phyloP scores from a whole-genome alignment of 2,888 invertebrate genomes.

The Drosophila robusta region DNA sequence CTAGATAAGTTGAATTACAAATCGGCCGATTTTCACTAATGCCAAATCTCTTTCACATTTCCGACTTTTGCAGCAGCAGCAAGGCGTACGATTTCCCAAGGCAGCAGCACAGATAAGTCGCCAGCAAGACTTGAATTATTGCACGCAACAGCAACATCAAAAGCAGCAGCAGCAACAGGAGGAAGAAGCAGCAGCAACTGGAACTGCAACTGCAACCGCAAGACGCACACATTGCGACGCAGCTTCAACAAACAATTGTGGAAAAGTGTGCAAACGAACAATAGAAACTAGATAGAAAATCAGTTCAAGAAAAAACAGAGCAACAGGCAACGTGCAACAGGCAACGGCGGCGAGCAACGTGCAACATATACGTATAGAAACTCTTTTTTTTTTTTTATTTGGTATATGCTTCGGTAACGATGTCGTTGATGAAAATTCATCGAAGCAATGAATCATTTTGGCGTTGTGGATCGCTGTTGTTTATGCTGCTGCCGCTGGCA shows the following conservation, averaged over 20 bases:
- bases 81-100: slow-evolving; percentile 77
- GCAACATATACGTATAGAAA: slow-evolving; percentile 27
- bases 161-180: slow-evolving; percentile 30
- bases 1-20: slow-evolving; percentile 19
- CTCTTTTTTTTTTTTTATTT: slow-evolving; percentile 37
- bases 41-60: slow-evolving; percentile 49
- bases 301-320: slow-evolving; percentile 45
- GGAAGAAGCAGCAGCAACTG: slow-evolving; percentile 25
- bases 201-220: slow-evolving; percentile 60
- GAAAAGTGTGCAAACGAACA: slow-evolving; percentile 76
- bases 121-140: slow-evolving; percentile 83
- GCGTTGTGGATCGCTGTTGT: slow-evolving; percentile 68
- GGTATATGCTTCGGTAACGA: slow-evolving; percentile 80
- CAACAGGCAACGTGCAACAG: slow-evolving; percentile 35
- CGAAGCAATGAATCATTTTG: slow-evolving; percentile 83
- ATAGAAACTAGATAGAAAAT: slow-evolving; percentile 72
- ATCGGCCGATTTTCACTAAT: slow-evolving; percentile 56
- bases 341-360: slow-evolving; percentile 16
- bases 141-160: slow-evolving; percentile 66
- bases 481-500: slow-evolving; percentile 60
- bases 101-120: slow-evolving; percentile 81
- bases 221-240: slow-evolving; percentile 67
- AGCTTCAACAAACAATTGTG: slow-evolving; percentile 70
- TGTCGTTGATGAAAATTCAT: slow-evolving; percentile 82
- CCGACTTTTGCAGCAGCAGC: slow-evolving; percentile 70